Evolutionary conservation across 2,797 vertebrate genomes (phyloP).

Genomic region (Spea hammondii): DNA sequence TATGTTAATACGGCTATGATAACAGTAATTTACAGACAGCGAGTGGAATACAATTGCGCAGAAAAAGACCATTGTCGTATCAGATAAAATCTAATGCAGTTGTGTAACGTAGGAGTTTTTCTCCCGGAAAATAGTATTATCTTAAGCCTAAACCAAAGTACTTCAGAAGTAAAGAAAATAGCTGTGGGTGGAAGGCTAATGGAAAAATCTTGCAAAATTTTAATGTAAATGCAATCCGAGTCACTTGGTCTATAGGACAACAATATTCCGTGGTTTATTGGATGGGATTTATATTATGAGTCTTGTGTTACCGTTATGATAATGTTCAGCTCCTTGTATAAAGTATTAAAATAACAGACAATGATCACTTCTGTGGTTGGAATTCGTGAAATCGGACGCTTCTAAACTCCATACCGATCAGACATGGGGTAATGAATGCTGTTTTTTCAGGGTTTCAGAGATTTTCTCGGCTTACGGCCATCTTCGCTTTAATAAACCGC

Average conservation of each 20-base stretch:
- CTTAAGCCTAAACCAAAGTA: slow-evolving; percentile 10
- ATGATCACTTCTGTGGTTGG: background rate
- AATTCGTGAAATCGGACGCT: background rate
- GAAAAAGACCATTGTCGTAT: slow-evolving; percentile 2
- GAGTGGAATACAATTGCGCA: slow-evolving; percentile 15
- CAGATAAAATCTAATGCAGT: slow-evolving; percentile 28
- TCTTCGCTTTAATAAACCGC: slow-evolving; percentile 35
- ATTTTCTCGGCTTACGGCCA: slow-evolving; percentile 14
- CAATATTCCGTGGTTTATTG: background rate
- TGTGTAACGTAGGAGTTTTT: slow-evolving; percentile 13
- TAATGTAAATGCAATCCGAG: slow-evolving; percentile 16
- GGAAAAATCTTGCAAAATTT: slow-evolving; percentile 15
- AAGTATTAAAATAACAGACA: background rate
- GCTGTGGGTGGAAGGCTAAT: slow-evolving; percentile 4
- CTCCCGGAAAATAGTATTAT: slow-evolving; percentile 22
- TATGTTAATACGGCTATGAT: slow-evolving; percentile 11
- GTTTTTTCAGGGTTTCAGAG: background rate
- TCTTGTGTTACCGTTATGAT: background rate
- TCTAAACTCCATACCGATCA: background rate
- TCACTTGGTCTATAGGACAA: slow-evolving; percentile 3
- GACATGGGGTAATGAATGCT: background rate
- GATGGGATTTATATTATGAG: background rate
- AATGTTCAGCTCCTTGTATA: background rate
- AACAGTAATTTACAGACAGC: slow-evolving; percentile 6
- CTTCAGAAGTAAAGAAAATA: slow-evolving; percentile 19